Conservation (phyloP, 1,140 invertebrate genomes). For the Radopholus similis region DNA sequence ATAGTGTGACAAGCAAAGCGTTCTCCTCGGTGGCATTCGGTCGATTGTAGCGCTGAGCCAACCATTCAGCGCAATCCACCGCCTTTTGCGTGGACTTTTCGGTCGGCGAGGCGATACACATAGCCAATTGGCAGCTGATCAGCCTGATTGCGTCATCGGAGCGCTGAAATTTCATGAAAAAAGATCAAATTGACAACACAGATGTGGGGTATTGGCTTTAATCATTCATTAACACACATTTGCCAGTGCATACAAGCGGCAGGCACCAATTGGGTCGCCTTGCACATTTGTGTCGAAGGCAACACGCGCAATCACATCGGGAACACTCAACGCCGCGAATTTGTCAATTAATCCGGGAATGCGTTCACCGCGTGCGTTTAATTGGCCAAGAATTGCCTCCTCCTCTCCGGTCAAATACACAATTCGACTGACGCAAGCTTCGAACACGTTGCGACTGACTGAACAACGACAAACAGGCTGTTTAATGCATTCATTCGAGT, state of each 20-base stretch:
- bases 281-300: slow-evolving; percentile 31
- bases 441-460: slow-evolving; percentile 47
- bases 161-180: slow-evolving; percentile 20
- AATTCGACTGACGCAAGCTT: slow-evolving; percentile 53
- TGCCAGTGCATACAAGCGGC: slow-evolving; percentile 32
- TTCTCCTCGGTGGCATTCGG: slow-evolving; percentile 14
- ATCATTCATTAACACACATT: slow-evolving; percentile 7
- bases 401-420: slow-evolving; percentile 42
- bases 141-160: slow-evolving; percentile 37
- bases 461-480: not conserved
- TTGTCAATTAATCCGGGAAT: slow-evolving; percentile 47
- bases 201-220: too few relatives aligned
- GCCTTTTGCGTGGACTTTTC: not conserved
- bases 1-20: slow-evolving; percentile 18
- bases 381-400: slow-evolving; percentile 42
- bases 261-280: slow-evolving; percentile 36
- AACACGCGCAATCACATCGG: slow-evolving; percentile 37
- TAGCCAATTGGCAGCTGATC: slow-evolving; percentile 16
- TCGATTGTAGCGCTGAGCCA: slow-evolving; percentile 25
- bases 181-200: too few relatives aligned
- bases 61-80: slow-evolving; percentile 35
- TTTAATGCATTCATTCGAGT: not conserved
- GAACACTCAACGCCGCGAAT: slow-evolving; percentile 29
- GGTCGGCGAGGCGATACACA: slow-evolving; percentile 2
- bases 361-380: slow-evolving; percentile 31